A percentile compares a stretch with the other conserved stretches of the same genome.
phyloP scores from a whole-genome alignment of 2,888 invertebrate species.

The Belgica antarctica region DNA sequence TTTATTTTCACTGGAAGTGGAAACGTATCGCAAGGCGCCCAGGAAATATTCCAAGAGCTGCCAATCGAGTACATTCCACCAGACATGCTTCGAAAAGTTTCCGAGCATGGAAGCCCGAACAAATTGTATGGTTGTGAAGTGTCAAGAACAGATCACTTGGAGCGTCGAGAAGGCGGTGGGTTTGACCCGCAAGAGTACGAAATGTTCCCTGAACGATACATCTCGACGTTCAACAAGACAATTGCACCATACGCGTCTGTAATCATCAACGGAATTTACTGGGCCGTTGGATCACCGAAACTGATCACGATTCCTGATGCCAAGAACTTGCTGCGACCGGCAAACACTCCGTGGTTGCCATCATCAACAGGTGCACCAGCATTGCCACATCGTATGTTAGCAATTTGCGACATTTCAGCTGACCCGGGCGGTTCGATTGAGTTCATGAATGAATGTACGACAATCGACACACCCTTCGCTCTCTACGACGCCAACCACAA shows the following conservation, averaged over 20 bases:
- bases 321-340: constrained; percentile 84
- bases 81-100: constrained; percentile 89
- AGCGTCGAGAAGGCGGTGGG: constrained; percentile 86
- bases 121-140: constrained; percentile 97
- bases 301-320: constrained; percentile 96
- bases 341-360: constrained; percentile 90
- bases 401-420: constrained; percentile 97
- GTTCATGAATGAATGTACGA: constrained; percentile 99
- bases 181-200: constrained; percentile 88
- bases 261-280: constrained; percentile 97
- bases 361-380: constrained; percentile 84
- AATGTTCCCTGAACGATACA: constrained; percentile 87
- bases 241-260: constrained; percentile 97
- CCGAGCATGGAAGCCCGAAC: constrained; percentile 94
- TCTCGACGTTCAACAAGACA: constrained; percentile 93
- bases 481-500: constrained; percentile 99
- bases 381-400: constrained; percentile 82
- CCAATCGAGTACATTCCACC: constrained; percentile 98
- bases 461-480: constrained; percentile 98
- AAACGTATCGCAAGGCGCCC: constrained; percentile 63
- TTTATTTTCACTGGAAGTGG: constrained; percentile 31
- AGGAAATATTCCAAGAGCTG: constrained; percentile 92
- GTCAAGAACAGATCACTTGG: constrained; percentile 87
- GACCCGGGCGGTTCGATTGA: constrained; percentile 98
- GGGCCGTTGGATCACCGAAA: constrained; percentile 96